phyloP scores from a whole-genome alignment of 37 sponge, comb jelly and placozoan species.

The Chondrosia reniformis region DNA sequence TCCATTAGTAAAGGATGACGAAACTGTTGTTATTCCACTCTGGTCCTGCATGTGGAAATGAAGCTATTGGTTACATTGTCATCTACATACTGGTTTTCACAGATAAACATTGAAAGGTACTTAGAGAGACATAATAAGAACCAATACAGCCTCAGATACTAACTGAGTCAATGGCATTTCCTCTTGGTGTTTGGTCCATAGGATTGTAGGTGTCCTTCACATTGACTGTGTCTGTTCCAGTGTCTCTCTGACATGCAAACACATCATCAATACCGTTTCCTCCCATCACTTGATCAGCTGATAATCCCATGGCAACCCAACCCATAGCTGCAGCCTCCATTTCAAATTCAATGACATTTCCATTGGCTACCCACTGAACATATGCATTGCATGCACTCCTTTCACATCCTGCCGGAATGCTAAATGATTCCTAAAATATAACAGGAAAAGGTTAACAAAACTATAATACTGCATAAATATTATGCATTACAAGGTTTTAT shows the following conservation, averaged over 20 bases:
- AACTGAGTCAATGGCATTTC: not conserved
- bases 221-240: not conserved
- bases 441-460: no score
- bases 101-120: no score
- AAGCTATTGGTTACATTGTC: no score
- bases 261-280: slow-evolving; percentile 21
- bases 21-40: not conserved
- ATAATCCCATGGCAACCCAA: slow-evolving; percentile 70
- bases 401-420: not conserved
- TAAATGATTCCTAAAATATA: not conserved
- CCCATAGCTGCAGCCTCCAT: not conserved
- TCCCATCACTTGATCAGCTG: slow-evolving; percentile 22
- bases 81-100: no score
- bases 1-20: not conserved
- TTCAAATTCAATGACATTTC: not conserved
- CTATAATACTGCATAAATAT: no score
- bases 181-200: not conserved
- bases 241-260: slow-evolving; percentile 19
- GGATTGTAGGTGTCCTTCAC: slow-evolving; percentile 22
- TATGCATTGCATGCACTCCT: not conserved
- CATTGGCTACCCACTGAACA: not conserved
- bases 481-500: not conserved
- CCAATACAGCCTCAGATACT: not conserved
- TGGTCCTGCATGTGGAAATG: not conserved
- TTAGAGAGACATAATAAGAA: no score